Percentiles rank a stretch among this genome's conserved stretches.
phyloP scores from a whole-genome alignment of 2,888 invertebrate genomes.

The Labia minor region DNA sequence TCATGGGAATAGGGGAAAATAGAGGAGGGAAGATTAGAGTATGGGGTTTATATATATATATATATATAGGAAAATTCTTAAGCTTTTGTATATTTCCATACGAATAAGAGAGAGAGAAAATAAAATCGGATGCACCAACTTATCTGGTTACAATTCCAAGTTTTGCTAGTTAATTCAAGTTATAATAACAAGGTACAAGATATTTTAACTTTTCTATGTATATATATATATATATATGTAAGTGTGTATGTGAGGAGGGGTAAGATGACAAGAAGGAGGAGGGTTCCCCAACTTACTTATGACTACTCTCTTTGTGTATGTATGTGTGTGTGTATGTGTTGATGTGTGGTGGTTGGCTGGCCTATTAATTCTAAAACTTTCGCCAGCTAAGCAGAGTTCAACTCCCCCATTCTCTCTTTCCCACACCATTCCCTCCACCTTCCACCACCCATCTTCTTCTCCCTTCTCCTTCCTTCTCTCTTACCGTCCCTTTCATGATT shows the following conservation, averaged over 20 bases:
- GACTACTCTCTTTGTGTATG: no score
- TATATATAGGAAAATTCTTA: background rate
- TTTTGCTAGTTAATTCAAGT: slow-evolving; percentile 7
- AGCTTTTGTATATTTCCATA: background rate
- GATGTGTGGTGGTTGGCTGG: slow-evolving; percentile 1
- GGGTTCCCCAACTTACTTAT: no score
- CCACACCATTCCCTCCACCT: no score
- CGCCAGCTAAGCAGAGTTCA: slow-evolving; percentile 2
- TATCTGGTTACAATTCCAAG: slow-evolving; percentile 13
- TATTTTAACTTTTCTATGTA: background rate
- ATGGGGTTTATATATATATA: background rate
- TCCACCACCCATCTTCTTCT: no score
- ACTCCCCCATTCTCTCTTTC: background rate
- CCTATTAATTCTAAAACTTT: slow-evolving; percentile 13
- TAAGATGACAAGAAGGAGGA: background rate
- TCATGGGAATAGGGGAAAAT: no score
- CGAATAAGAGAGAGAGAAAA: background rate
- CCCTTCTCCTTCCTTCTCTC: no score
- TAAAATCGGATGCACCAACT: slow-evolving; percentile 1
- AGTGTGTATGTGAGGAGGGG: background rate
- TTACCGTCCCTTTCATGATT: background rate
- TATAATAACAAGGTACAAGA: slow-evolving; percentile 13
- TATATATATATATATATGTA: no score
- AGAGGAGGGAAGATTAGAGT: background rate
- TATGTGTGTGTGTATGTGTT: no score